Evolutionary conservation across 2,113 vertebrate species (phyloP), one percentile per base, ranked within the genome.

Genomic region (Uria aalge): DNA sequence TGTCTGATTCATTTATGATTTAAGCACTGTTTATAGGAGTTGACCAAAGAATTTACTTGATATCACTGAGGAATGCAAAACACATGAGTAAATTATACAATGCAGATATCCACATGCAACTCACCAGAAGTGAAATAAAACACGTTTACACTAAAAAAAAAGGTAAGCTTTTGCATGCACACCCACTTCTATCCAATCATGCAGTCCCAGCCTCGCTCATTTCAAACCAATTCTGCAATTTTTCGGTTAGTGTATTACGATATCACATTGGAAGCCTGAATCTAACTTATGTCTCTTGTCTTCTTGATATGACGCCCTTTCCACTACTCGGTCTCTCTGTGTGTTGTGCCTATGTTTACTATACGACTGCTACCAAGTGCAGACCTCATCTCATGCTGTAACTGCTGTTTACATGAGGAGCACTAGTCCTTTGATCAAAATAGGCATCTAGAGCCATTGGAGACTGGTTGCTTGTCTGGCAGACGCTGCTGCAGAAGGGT

Each of bases 51-150:
- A 88, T 92, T 93, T 92, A 81, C 66, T 83, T 90, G 91, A 92
- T 96, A 97, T 92, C 94, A 80, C 43, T 43, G 22, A 90, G 93
- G 94, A 97, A 97, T 97, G 74, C 56, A 94, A 95, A 96, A 96
- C 88, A 96, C 52, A 90, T 79, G 78, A 97, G 85, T 86, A 96
- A 96, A 93, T 96, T 94, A 84, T 57, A 83, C 72, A 96, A 38
- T 73, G 59, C 71, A 91, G 94, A 88, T 90, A 94, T 79, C 80
- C 89, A 87, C 36, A 85, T 85, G 74, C 26, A 85, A 43, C n/a
- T 85, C 57, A 77, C 74, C 38, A 91, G 34, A 76, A 85, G n/a
- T 79, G 67, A 95, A 96, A 91, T 76, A 91, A 95, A 91, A 30
- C 45, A 88, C 30, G 74, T 50, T 72, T 83, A 66, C 55, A 59